These are phyloP conservation scores for Copidosoma aretas DNA, from an alignment of 2,888 invertebrate genomes.

Conservation along the genomic window DNA sequence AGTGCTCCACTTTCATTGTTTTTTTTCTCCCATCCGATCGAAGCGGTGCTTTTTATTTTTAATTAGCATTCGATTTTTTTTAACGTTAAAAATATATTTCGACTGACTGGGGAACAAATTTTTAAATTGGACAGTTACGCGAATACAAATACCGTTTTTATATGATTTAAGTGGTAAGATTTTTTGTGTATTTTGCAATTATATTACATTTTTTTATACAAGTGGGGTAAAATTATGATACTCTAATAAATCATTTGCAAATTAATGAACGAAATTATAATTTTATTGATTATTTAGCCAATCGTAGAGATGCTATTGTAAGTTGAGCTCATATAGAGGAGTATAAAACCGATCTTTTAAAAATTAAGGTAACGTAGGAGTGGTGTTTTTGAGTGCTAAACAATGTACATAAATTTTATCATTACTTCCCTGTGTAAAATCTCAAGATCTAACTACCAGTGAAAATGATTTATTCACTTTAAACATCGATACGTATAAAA, in stretches of 20 bases:
- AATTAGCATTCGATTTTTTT: too few relatives aligned
- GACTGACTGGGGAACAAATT: too few relatives aligned
- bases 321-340: background rate
- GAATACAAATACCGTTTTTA: too few relatives aligned
- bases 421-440: background rate
- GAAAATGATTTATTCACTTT: constrained; percentile 6
- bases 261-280: background rate
- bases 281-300: constrained; percentile 11
- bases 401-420: background rate
- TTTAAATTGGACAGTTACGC: too few relatives aligned
- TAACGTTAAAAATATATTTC: too few relatives aligned
- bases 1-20: background rate
- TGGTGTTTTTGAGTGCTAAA: background rate
- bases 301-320: too few relatives aligned
- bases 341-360: constrained; percentile 5
- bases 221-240: background rate
- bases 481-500: background rate
- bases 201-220: too few relatives aligned
- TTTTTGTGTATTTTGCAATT: too few relatives aligned
- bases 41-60: too few relatives aligned
- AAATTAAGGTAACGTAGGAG: constrained; percentile 11
- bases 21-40: background rate
- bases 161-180: too few relatives aligned
- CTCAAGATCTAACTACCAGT: too few relatives aligned
- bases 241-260: background rate